phyloP scores from a whole-genome alignment of 2,888 invertebrate species.

The Cordilura impudica region DNA sequence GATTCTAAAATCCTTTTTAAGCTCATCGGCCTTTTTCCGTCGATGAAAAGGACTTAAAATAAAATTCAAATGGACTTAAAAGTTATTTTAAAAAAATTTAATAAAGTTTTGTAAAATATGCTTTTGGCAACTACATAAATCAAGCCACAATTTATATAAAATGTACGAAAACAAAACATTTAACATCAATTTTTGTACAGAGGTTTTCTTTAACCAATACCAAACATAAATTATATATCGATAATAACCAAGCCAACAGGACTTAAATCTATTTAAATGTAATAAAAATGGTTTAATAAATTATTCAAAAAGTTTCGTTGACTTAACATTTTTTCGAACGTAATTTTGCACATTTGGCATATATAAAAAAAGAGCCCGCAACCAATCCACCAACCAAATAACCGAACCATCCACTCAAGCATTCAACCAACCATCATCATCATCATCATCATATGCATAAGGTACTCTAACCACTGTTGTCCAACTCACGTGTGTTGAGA shows the following conservation, averaged over 20 bases:
- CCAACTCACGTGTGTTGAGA: slow-evolving; percentile 24
- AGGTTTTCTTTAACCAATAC: neutral
- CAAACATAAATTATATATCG: slow-evolving; percentile 8
- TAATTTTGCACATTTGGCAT: neutral
- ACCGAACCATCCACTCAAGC: neutral
- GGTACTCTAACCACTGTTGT: slow-evolving; percentile 1
- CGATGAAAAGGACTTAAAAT: too few species aligned
- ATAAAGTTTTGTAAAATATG: too few species aligned
- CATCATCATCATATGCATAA: neutral
- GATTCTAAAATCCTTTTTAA: too few species aligned
- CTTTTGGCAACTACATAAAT: too few species aligned
- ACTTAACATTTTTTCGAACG: neutral
- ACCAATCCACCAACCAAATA: neutral
- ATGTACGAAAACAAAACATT: too few species aligned
- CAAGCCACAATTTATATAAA: too few species aligned
- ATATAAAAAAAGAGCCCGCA: neutral
- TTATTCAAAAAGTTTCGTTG: slow-evolving; percentile 36
- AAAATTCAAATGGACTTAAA: too few species aligned
- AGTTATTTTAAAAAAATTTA: too few species aligned
- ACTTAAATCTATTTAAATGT: slow-evolving; percentile 39
- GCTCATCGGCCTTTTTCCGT: too few species aligned
- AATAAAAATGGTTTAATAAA: slow-evolving; percentile 45
- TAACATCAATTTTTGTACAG: too few species aligned
- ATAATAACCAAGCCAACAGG: slow-evolving; percentile 22
- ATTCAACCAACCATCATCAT: slow-evolving; percentile 5